These are phyloP conservation scores for Muscidifurax raptorellus DNA, from an alignment of 1,140 invertebrate species.

Conservation along the genomic window DNA sequence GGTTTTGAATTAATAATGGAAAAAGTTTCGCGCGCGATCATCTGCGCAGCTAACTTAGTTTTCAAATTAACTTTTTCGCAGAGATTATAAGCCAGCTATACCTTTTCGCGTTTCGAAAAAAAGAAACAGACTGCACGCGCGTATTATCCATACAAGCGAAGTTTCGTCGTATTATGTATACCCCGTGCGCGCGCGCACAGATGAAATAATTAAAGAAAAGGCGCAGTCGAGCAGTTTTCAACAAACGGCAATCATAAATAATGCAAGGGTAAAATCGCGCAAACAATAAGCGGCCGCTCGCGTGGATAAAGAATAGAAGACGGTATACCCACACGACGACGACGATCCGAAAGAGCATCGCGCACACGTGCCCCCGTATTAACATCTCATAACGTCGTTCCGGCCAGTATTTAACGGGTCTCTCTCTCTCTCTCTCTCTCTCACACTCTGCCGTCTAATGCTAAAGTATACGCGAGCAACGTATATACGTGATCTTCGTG, in stretches of 20 bases:
- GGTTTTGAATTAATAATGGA: constrained; percentile 6
- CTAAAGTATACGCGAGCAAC: constrained; percentile 29
- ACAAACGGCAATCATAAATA: not conserved
- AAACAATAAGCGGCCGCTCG: too few relatives aligned
- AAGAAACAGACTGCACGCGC: too few relatives aligned
- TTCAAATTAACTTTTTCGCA: not conserved
- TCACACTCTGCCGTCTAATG: constrained; percentile 31
- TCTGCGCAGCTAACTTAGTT: constrained; percentile 28
- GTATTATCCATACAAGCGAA: not conserved
- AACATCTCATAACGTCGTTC: constrained; percentile 62
- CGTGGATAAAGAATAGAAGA: too few relatives aligned
- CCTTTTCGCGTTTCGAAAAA: not conserved
- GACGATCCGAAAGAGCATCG: constrained; percentile 32
- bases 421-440: constrained; percentile 40
- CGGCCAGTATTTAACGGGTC: constrained; percentile 64
- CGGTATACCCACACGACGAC: too few relatives aligned
- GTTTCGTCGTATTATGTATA: not conserved
- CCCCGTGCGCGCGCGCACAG: not conserved
- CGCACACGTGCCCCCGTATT: constrained; percentile 54
- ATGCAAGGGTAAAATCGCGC: too few relatives aligned
- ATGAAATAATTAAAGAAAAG: constrained; percentile 21
- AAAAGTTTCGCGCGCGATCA: constrained; percentile 15
- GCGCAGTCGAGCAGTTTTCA: not conserved
- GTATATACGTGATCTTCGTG: constrained; percentile 49
- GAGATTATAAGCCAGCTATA: not conserved